Base-by-base conservation (phyloP, 2,797 vertebrate genomes). In the Alfaro cultratus region DNA sequence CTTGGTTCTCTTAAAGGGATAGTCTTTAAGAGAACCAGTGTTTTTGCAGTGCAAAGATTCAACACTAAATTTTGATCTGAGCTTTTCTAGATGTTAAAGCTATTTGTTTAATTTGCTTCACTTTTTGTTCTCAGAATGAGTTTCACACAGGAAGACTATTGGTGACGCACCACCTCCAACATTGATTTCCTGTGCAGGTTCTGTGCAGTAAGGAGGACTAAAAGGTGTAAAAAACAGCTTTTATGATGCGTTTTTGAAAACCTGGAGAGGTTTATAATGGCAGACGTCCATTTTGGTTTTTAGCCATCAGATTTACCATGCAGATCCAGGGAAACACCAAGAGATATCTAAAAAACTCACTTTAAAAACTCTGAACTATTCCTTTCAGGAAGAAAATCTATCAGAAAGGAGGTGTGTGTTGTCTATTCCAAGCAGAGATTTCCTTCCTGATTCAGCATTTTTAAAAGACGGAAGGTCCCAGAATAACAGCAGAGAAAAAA, bases 401-500 rank as follows among this genome's bases (percentile, higher is more conserved):
- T 72, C 34, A 45, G 12, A 45, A 29, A 43, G 41, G 41, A 71
- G 13, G 23, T 71, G 26, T 29, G 41, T 71, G 41, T 16, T 45
- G 41, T 71, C 39, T 71, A 16, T n/a, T 45, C 39, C 5, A n/a
- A 43, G 39, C 23, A 45, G 39, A 43, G 11, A 43, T 45, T 71
- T n/a, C 13, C 6, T 15, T 45, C 16, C n/a, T 45, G 13, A n/a
- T 45, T 45, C 68, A 71, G 68, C 26, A 71, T n/a, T 71, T 45
- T 45, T 68, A 68, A 68, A 68, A 12, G 21, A 68, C 21, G 3
- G 55, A 62, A 16, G 57, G 29, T 62, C 12, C 29, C 57, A 62
- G 57, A 62, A 34, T 62, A 75, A 70, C 77, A 76, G 76, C 72
- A 72, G 45, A 81, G 43, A 83, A 73, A 26, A 70, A 45, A 73